Conservation (phyloP, 2,888 invertebrate genomes). For the Chaitophorus viminalis region DNA sequence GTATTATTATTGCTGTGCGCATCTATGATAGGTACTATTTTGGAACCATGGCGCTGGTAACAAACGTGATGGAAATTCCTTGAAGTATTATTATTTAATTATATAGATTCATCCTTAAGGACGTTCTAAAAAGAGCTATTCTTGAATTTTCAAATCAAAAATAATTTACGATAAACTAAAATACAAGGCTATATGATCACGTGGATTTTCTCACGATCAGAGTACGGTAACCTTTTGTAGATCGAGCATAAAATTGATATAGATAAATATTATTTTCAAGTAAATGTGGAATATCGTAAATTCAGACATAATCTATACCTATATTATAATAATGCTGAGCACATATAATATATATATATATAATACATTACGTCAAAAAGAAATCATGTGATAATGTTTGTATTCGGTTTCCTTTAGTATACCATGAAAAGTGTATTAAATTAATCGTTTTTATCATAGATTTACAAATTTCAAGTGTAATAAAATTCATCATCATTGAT, state of each 20-base stretch:
- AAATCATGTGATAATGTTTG: not conserved
- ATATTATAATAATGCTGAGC: not conserved
- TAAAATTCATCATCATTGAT: no score
- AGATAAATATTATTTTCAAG: conserved; percentile 5
- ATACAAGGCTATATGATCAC: conserved; percentile 53
- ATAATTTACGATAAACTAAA: conserved; percentile 51
- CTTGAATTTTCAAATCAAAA: conserved; percentile 39
- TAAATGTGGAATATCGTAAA: not conserved
- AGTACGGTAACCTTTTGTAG: conserved; percentile 45
- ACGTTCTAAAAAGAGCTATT: conserved; percentile 49
- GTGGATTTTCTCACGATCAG: conserved; percentile 46
- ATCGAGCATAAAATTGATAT: conserved; percentile 13
- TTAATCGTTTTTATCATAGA: no score
- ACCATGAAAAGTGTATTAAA: no score
- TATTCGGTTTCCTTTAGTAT: no score
- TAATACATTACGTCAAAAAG: not conserved
- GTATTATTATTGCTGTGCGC: conserved; percentile 1
- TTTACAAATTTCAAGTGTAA: no score
- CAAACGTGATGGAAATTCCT: conserved; percentile 59
- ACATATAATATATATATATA: no score
- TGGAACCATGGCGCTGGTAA: not conserved
- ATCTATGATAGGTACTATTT: conserved; percentile 10
- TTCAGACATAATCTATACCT: not conserved
- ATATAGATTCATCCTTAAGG: conserved; percentile 53
- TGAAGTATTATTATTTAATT: conserved; percentile 56